Conservation (phyloP, 2,888 invertebrate species). For the Pegoplata infirma region DNA sequence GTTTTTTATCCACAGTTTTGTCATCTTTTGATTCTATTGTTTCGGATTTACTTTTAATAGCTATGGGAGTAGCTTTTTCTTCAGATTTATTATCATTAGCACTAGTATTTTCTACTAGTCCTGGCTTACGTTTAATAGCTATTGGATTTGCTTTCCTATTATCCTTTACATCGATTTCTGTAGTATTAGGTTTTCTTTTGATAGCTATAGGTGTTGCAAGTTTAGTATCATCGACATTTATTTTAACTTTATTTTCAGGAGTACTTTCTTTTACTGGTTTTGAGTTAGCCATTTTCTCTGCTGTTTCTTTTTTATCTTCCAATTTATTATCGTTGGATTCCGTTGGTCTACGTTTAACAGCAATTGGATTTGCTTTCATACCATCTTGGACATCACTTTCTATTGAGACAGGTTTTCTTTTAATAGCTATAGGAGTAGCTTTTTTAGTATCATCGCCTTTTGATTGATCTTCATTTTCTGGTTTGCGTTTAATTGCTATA, state of each 20-base stretch:
- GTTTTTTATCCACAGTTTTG: no score
- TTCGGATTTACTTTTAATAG: slow-evolving; percentile 53
- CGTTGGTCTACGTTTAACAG: not conserved
- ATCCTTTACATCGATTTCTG: not conserved
- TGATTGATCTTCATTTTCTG: not conserved
- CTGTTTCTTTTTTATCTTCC: not conserved
- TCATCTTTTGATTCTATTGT: no score
- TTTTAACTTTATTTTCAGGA: no score
- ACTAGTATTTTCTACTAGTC: not conserved
- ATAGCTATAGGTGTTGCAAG: slow-evolving; percentile 65
- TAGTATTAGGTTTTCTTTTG: slow-evolving; percentile 64
- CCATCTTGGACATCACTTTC: not conserved
- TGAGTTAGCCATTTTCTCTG: not conserved
- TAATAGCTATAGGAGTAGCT: not conserved
- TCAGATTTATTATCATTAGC: not conserved
- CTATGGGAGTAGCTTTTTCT: slow-evolving; percentile 30
- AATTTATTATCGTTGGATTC: not conserved
- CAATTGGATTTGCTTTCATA: not conserved
- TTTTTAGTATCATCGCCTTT: slow-evolving; percentile 34
- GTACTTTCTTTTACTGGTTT: no score
- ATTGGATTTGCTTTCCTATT: slow-evolving; percentile 51
- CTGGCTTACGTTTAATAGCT: slow-evolving; percentile 36
- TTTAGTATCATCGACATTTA: no score
- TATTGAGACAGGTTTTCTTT: not conserved
- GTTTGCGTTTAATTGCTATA: slow-evolving; percentile 56